These are phyloP conservation scores for Copsychus sechellarum DNA, from an alignment of 2,113 vertebrate species.

Conservation along the genomic window DNA sequence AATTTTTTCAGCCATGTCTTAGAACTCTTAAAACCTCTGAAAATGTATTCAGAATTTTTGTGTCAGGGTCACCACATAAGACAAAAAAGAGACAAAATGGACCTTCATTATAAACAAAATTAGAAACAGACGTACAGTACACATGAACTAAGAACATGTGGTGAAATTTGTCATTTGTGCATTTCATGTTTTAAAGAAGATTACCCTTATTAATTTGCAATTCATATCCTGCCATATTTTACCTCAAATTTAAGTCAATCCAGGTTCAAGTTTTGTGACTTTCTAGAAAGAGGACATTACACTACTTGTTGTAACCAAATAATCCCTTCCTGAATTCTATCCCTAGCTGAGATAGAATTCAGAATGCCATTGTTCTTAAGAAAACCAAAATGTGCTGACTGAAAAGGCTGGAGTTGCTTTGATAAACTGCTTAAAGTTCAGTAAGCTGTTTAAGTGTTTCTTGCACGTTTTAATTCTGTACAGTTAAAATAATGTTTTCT, in stretches of 20 bases:
- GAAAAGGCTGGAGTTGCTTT: slow-evolving; percentile 22
- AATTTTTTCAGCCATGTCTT: not conserved
- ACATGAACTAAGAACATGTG: not conserved
- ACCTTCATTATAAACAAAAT: not conserved
- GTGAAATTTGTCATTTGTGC: not conserved
- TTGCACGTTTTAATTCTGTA: not conserved
- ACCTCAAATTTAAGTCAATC: not conserved
- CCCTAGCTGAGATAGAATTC: not conserved
- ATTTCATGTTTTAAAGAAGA: not conserved
- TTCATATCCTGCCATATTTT: not conserved
- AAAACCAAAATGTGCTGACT: slow-evolving; percentile 18
- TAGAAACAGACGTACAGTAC: not conserved
- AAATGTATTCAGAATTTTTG: not conserved
- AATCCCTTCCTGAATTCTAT: not conserved
- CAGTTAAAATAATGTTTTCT: not conserved
- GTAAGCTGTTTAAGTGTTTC: slow-evolving; percentile 27
- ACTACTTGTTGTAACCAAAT: not conserved
- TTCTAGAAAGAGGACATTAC: not conserved
- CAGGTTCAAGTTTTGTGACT: not conserved
- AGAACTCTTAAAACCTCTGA: not conserved
- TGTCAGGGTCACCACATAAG: not conserved
- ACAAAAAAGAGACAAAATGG: not conserved
- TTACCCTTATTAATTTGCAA: not conserved
- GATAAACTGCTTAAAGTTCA: slow-evolving; percentile 39
- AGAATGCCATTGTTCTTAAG: slow-evolving; percentile 9